Conservation (phyloP, 2,888 invertebrate species). For the Drosophila buzzatii region DNA sequence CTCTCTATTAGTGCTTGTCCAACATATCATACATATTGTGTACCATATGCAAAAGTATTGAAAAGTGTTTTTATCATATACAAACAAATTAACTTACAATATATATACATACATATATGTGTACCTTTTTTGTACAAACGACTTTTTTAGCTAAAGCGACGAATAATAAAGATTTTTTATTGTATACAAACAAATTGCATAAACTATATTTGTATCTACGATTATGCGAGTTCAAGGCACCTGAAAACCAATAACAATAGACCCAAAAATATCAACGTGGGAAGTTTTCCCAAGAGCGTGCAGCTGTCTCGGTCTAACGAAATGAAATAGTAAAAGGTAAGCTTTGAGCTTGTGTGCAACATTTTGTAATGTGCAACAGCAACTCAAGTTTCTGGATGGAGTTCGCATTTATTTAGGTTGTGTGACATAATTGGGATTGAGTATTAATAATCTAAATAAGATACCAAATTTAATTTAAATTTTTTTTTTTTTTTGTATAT, state of each 20-base stretch:
- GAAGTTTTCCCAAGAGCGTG: slow-evolving; percentile 52
- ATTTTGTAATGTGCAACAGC: slow-evolving; percentile 37
- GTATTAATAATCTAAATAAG: neutral
- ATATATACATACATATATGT: slow-evolving; percentile 36
- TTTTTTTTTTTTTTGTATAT: neutral
- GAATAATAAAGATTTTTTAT: slow-evolving; percentile 72
- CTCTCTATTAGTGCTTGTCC: slow-evolving; percentile 31
- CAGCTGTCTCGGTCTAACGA: slow-evolving; percentile 14
- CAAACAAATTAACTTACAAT: slow-evolving; percentile 30
- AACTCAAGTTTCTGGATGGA: neutral
- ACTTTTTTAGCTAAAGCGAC: slow-evolving; percentile 69
- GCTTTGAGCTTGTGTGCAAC: slow-evolving; percentile 16
- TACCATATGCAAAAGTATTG: slow-evolving; percentile 47
- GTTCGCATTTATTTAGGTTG: neutral
- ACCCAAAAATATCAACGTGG: slow-evolving; percentile 27
- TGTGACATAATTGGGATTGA: neutral
- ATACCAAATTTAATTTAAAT: neutral
- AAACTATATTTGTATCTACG: slow-evolving; percentile 12
- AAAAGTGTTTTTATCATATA: slow-evolving; percentile 38
- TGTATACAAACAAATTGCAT: slow-evolving; percentile 59
- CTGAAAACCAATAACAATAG: slow-evolving; percentile 36
- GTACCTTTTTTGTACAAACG: slow-evolving; percentile 71
- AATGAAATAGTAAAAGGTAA: slow-evolving; percentile 1
- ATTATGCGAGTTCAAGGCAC: slow-evolving; percentile 61
- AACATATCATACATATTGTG: slow-evolving; percentile 33